Conservation (phyloP, 2,113 vertebrate genomes). For the Chauna torquata region DNA sequence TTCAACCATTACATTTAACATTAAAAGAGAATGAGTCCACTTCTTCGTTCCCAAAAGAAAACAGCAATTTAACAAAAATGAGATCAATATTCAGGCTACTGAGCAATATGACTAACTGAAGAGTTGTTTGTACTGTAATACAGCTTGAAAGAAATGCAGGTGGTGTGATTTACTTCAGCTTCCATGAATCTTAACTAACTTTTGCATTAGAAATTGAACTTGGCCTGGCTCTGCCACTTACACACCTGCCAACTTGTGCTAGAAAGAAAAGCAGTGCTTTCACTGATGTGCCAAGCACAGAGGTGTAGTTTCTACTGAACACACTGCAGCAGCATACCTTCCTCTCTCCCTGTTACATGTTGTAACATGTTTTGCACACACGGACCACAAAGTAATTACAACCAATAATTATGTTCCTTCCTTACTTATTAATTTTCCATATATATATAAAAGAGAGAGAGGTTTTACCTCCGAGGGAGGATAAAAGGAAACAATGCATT, state of each 20-base stretch:
- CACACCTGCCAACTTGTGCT: rapidly evolving
- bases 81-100: not conserved
- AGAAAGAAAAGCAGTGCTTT: not conserved
- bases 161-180: not conserved
- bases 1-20: not conserved
- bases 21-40: not conserved
- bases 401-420: not conserved
- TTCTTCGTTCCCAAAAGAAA: not conserved
- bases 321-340: not conserved
- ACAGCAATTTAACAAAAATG: not conserved
- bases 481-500: not conserved
- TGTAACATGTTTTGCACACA: not conserved
- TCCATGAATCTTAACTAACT: not conserved
- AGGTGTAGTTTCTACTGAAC: not conserved
- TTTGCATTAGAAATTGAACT: not conserved
- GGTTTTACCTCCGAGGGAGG: not conserved
- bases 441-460: not conserved
- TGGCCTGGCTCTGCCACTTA: not conserved
- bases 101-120: not conserved
- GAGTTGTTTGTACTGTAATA: not conserved
- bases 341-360: not conserved
- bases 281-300: rapidly evolving
- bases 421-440: not conserved
- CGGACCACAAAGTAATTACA: not conserved
- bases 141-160: not conserved